Conservation (phyloP, 2,797 vertebrate species). For the Coregonus sp. region DNA sequence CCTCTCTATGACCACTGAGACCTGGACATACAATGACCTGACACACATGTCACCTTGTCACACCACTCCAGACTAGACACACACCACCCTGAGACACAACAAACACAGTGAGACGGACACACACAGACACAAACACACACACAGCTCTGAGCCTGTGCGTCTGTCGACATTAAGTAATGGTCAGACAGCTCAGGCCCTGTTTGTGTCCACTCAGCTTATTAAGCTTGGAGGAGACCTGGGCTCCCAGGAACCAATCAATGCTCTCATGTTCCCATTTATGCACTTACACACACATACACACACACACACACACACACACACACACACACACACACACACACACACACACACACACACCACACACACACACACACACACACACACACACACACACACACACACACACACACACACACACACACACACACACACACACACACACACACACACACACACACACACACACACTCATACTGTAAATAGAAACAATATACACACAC, state of each 20-base stretch:
- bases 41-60: neutral
- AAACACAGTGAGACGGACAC: constrained; percentile 23
- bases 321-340: constrained; percentile 5
- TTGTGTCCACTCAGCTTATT: constrained; percentile 56
- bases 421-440: constrained; percentile 1
- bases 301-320: constrained; percentile 6
- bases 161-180: constrained; percentile 36
- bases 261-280: constrained; percentile 34
- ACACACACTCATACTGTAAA: neutral
- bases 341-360: constrained; percentile 18
- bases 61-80: neutral
- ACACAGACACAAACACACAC: constrained; percentile 25
- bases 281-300: constrained; percentile 4
- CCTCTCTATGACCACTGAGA: neutral
- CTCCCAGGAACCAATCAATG: constrained; percentile 26
- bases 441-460: constrained; percentile 7
- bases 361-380: constrained; percentile 20
- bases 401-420: constrained; percentile 2
- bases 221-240: constrained; percentile 36
- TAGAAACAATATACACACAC: constrained; percentile 20
- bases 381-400: constrained; percentile 16
- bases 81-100: constrained; percentile 5
- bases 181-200: constrained; percentile 27
- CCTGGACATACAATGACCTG: neutral
- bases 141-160: constrained; percentile 22